Conservation (phyloP, 1,140 invertebrate genomes). For the Neodiprion fabricii region DNA sequence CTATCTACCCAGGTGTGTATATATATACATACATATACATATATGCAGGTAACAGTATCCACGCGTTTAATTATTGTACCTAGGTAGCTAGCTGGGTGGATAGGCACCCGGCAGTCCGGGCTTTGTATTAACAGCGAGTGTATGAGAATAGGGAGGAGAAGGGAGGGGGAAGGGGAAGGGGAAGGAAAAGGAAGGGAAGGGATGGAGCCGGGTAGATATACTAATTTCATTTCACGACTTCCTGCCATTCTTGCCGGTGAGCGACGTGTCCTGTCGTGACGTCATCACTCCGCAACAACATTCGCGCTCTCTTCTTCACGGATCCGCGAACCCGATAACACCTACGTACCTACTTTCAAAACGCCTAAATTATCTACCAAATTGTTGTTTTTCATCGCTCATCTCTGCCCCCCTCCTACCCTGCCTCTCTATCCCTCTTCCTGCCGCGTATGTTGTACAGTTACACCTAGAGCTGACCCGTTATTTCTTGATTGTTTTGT, state of each 20-base stretch:
- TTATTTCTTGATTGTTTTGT: too few species aligned
- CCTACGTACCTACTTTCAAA: conserved; percentile 31
- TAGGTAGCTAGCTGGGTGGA: too few species aligned
- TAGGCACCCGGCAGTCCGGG: too few species aligned
- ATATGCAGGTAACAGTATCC: too few species aligned
- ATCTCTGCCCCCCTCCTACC: background rate
- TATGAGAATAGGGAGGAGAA: background rate
- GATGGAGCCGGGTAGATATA: conserved; percentile 22
- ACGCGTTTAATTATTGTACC: too few species aligned
- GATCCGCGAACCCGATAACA: conserved; percentile 38
- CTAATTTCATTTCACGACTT: conserved; percentile 62
- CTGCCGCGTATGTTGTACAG: too few species aligned
- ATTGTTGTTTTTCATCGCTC: conserved; percentile 23
- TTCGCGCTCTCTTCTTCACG: conserved; percentile 32
- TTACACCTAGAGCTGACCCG: too few species aligned
- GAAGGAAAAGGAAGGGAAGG: conserved; percentile 32
- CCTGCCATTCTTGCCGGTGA: conserved; percentile 58
- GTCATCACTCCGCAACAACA: conserved; percentile 35
- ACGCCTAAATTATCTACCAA: conserved; percentile 46
- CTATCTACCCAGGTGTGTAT: too few species aligned
- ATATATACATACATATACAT: too few species aligned
- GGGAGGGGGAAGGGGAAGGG: conserved; percentile 22
- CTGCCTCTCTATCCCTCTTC: too few species aligned
- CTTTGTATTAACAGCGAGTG: conserved; percentile 6
- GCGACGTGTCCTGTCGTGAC: conserved; percentile 60